Base-by-base conservation (phyloP, 2,888 invertebrate species). In the Orthosia gothica region DNA sequence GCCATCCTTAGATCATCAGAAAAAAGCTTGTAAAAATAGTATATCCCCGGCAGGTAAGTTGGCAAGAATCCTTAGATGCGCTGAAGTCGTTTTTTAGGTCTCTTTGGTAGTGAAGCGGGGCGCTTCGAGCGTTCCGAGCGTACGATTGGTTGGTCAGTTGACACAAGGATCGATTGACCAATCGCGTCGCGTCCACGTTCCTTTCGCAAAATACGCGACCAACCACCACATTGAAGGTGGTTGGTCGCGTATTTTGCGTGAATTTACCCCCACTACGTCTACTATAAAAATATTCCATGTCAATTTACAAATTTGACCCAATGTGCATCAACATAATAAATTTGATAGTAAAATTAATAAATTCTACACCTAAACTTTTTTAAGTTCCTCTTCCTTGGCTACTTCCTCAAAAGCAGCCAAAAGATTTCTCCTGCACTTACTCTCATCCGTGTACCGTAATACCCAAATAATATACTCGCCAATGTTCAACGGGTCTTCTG, bases 381-480 rank as follows among this genome's bases (percentile, higher is more conserved):
- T 89, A 2, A 88, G 73, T 58, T 92, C 92, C 13, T 94, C 92
- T 70, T 86, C 88, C n/a, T 88, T 92, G 54, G 93, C 90, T 40
- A 91, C 94, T 89, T 95, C 94, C 71, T 97, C 95, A 90, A 97
- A 97, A 26, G 95, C 97, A 73, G 97, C 93, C 85, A 97, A 89
- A 64, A 97, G 92, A 91, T 97, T 97, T 83, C 97, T 94, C 65
- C 97, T 92, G 85, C 97, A 97, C 85, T 97, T 97, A 85, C 96
- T 97, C 82, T 97, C 97, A 87, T 97, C 97, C 73, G 97, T 97
- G 87, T 98, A 98, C 74, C 97, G 94, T 82, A 98, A 95, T 76
- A 96, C 93, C 95, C 97, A 97, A 86, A 98, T 97, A 11, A 97
- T 96, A 85, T 97, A 97, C 87, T 97, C 97, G 26, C 97, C 97